Conservation (phyloP, 1,140 invertebrate genomes). For the Euwallacea similis region DNA sequence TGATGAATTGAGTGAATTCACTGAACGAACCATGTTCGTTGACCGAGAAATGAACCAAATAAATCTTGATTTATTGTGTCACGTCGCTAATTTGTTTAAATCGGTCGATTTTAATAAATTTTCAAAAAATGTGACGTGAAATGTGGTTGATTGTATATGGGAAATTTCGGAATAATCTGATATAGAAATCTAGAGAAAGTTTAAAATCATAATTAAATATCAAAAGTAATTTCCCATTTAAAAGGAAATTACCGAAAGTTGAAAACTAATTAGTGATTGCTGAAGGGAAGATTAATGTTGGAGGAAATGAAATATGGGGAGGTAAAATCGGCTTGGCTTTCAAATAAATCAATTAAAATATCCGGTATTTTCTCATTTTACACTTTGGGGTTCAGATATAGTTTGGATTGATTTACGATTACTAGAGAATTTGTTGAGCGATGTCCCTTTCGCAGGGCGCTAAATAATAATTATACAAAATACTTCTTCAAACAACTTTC, state of each 20-base stretch:
- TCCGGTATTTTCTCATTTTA: neutral
- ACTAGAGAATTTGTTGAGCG: too few relatives aligned
- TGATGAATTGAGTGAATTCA: conserved; percentile 16
- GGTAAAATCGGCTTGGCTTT: neutral
- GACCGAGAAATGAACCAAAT: conserved; percentile 9
- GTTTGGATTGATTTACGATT: too few relatives aligned
- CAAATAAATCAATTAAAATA: conserved; percentile 1
- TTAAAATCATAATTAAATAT: conserved; percentile 3
- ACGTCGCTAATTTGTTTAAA: too few relatives aligned
- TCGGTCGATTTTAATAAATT: too few relatives aligned
- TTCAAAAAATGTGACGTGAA: too few relatives aligned
- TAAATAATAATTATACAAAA: too few relatives aligned
- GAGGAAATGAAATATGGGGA: neutral
- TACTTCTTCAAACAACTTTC: too few relatives aligned
- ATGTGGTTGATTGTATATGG: too few relatives aligned
- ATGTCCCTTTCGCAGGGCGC: too few relatives aligned
- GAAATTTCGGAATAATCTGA: too few relatives aligned
- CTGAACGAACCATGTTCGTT: conserved; percentile 5
- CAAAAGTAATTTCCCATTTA: neutral
- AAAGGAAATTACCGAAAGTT: conserved; percentile 4
- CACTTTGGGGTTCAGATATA: too few relatives aligned
- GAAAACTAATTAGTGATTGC: conserved; percentile 7
- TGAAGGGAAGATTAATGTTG: neutral
- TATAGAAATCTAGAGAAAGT: neutral
- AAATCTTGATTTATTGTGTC: conserved; percentile 12